Evolutionary conservation across 30 jellyfish, hydroid and myxozoan genomes (phyloP).

Genomic region (Chrysaora quinquecirrha): DNA sequence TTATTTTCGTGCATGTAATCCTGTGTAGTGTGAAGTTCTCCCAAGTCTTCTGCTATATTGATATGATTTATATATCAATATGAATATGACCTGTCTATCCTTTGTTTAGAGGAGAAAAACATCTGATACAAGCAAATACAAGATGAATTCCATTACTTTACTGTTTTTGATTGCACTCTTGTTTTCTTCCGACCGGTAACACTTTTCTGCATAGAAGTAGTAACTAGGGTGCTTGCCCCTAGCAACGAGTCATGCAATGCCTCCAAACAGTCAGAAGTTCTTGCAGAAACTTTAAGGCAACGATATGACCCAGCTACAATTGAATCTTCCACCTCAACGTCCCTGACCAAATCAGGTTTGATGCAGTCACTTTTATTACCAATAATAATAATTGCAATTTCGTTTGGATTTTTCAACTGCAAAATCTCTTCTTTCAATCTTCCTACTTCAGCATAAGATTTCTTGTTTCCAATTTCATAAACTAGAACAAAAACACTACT

Average conservation of each 20-base stretch:
- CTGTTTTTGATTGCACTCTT: not conserved
- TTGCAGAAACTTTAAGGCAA: constrained; percentile 40
- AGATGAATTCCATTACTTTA: not conserved
- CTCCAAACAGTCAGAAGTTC: constrained; percentile 11
- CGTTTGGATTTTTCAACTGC: constrained; percentile 21
- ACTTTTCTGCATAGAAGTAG: not conserved
- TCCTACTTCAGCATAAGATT: constrained; percentile 53
- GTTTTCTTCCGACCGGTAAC: not conserved
- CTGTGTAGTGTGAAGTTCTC: too few relatives aligned
- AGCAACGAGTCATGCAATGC: constrained; percentile 21
- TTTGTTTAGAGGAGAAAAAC: too few relatives aligned
- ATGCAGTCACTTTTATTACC: constrained; percentile 62
- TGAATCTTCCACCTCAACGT: constrained; percentile 61
- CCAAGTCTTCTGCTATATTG: too few relatives aligned
- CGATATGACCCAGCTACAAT: constrained; percentile 19
- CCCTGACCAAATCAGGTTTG: constrained; percentile 7
- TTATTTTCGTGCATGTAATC: too few relatives aligned
- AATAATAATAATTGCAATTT: constrained; percentile 26
- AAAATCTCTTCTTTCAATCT: constrained; percentile 65
- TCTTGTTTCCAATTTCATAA: constrained; percentile 58
- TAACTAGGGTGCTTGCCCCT: constrained; percentile 6
- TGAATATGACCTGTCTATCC: too few relatives aligned
- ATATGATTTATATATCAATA: too few relatives aligned
- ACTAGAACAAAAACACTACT: constrained; percentile 66
- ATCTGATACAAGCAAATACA: too few relatives aligned